A percentile compares a stretch with the other conserved stretches of the same genome.
These are phyloP conservation scores for Ophion slaviceki DNA, from an alignment of 2,888 invertebrate species.

Conservation along the genomic window DNA sequence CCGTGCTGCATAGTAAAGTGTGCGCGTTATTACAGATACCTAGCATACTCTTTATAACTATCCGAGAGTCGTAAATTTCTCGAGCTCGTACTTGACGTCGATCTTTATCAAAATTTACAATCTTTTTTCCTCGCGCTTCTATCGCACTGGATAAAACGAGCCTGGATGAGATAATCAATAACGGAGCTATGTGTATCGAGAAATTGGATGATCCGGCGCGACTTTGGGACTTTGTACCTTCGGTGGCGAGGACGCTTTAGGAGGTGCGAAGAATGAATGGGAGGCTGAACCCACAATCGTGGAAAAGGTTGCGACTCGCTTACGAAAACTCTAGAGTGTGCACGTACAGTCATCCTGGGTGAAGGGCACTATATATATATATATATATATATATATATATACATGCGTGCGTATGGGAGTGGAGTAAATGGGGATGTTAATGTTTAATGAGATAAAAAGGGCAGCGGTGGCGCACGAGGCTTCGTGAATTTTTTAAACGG, in stretches of 20 bases:
- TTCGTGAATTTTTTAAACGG: slow-evolving; percentile 78
- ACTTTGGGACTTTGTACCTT: not conserved
- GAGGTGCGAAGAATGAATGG: not conserved
- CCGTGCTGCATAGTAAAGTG: slow-evolving; percentile 22
- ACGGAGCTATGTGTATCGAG: slow-evolving; percentile 15
- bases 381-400: too few relatives aligned
- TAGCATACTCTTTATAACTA: slow-evolving; percentile 5
- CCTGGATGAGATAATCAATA: slow-evolving; percentile 21
- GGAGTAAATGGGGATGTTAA: slow-evolving; percentile 70
- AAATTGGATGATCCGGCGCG: slow-evolving; percentile 4
- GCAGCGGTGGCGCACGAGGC: slow-evolving; percentile 73
- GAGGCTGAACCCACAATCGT: not conserved
- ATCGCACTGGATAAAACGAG: not conserved
- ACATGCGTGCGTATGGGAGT: not conserved
- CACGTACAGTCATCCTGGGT: too few relatives aligned
- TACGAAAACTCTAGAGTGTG: not conserved
- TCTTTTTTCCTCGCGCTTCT: slow-evolving; percentile 15
- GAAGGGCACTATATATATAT: too few relatives aligned
- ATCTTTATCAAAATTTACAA: slow-evolving; percentile 23
- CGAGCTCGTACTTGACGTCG: slow-evolving; percentile 22
- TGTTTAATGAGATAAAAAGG: slow-evolving; percentile 82
- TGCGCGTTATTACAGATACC: not conserved
- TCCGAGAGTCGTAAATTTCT: slow-evolving; percentile 16
- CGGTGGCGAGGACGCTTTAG: not conserved
- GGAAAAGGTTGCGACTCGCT: not conserved